Evolutionary conservation across 1,140 invertebrate species (phyloP), one percentile per base, ranked within the genome.

Genomic region (Drosophila burlai): DNA sequence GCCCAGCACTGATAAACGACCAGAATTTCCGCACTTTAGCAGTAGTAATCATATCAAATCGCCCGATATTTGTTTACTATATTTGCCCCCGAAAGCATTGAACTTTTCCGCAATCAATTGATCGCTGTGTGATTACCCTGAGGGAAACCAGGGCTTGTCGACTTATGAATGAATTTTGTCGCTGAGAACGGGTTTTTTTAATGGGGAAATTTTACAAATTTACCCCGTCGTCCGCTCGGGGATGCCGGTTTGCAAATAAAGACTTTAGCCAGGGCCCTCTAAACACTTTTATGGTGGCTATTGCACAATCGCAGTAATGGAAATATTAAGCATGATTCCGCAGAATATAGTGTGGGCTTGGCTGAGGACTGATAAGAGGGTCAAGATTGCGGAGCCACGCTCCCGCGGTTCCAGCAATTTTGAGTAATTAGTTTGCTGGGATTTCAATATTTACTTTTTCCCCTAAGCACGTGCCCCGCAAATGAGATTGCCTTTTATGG

Each of bases 11-110:
- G 71, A 74, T 74, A 73, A 73, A 43, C 15, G 18, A 34, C 13
- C 68, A 61, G 40, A 73, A 73, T 74, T 73, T 74, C 71, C 71
- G 60, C 49, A 59, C 38, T 72, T 72, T 34, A 54, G 7, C 43
- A 18, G 16, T 52, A 46, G 16, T 45, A 68, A 55, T 55, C 54
- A 26, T 26, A 34, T 61, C 57, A 21, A 54, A 45, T 54, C 40
- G 18, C 3, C 36, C 64, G 15, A 60, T 40, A 42, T 74, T 63
- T 54, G 69, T 40, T 74, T 55, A 74, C 71, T 40, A n/a, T 11
- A 18, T 15, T 3, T 11, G 15, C 18, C 40, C 24, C 31, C 24
- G 8, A 26, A 57, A 38, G 42, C 55, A 42, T 36, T 75, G 57
- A 75, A 75, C 69, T 55, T 75, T 74, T 55, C 49, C 49, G 36